A percentile compares a stretch with the other conserved stretches of the same genome.
phyloP scores from a whole-genome alignment of 2,888 invertebrate species.

The Leptopilina drosophilae region DNA sequence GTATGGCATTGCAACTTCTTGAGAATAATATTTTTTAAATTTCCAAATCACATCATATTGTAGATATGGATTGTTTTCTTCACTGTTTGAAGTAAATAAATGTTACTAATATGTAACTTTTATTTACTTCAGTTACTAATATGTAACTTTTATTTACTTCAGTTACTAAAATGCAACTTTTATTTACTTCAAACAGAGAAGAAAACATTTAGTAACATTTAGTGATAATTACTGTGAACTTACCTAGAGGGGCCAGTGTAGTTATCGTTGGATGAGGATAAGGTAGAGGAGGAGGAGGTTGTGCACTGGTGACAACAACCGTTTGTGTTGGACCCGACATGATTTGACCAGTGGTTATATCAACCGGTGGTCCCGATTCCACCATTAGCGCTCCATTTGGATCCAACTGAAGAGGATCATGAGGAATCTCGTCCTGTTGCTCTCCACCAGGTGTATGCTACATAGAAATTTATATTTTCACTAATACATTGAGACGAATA shows the following conservation, averaged over 20 bases:
- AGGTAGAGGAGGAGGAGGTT: conserved; percentile 79
- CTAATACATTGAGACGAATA: too few relatives aligned
- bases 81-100: too few relatives aligned
- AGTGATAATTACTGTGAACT: not conserved
- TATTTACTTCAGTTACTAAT: too few relatives aligned
- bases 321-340: conserved; percentile 74
- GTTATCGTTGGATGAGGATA: conserved; percentile 80
- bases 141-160: too few relatives aligned
- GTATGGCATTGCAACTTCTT: conserved; percentile 80
- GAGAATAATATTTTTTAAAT: too few relatives aligned
- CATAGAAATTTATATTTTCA: conserved; percentile 17
- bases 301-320: conserved; percentile 79
- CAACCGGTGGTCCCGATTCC: conserved; percentile 72
- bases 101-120: too few relatives aligned
- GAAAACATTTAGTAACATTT: too few relatives aligned
- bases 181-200: too few relatives aligned
- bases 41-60: too few relatives aligned
- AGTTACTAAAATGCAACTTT: too few relatives aligned
- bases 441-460: conserved; percentile 84
- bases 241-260: conserved; percentile 80
- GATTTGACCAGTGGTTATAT: conserved; percentile 72
- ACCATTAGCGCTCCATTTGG: conserved; percentile 80
- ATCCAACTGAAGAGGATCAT: conserved; percentile 80
- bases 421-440: conserved; percentile 80
- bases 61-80: too few relatives aligned